Percentiles rank a stretch among this genome's conserved stretches.
Conservation (phyloP, 92 coral and sea anemone species). For the Scolanthus callimorphus region DNA sequence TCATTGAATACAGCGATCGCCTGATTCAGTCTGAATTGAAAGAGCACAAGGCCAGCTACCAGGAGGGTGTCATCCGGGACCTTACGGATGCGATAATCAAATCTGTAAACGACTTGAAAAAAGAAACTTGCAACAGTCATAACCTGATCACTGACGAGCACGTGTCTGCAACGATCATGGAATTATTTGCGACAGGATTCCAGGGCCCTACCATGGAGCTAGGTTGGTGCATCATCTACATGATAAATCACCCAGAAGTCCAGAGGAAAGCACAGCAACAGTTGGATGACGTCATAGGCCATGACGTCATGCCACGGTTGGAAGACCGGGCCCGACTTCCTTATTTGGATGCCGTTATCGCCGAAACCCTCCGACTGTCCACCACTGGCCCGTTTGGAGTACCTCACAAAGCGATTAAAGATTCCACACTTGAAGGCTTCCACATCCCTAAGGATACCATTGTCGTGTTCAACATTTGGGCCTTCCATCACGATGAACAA, state of each 20-base stretch:
- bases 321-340: constrained; percentile 52
- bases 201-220: constrained; percentile 60
- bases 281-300: constrained; percentile 60
- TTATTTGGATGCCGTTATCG: constrained; percentile 52
- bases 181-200: constrained; percentile 61
- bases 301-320: constrained; percentile 51
- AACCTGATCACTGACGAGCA: constrained; percentile 61
- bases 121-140: constrained; percentile 31
- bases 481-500: constrained; percentile 75
- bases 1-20: constrained; percentile 45
- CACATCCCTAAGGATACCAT: constrained; percentile 69
- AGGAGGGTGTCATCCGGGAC: constrained; percentile 41
- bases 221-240: constrained; percentile 66
- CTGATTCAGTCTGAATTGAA: constrained; percentile 51
- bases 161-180: constrained; percentile 52
- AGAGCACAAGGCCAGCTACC: constrained; percentile 52
- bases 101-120: constrained; percentile 36
- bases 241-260: constrained; percentile 62
- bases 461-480: constrained; percentile 77
- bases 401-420: constrained; percentile 63
- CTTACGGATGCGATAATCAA: constrained; percentile 66
- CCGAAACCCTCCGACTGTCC: constrained; percentile 57
- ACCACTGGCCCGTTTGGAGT: constrained; percentile 54
- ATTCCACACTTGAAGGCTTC: constrained; percentile 49
- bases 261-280: constrained; percentile 62